Conservation (phyloP, 1,140 invertebrate species). For the Heliothis virescens region DNA sequence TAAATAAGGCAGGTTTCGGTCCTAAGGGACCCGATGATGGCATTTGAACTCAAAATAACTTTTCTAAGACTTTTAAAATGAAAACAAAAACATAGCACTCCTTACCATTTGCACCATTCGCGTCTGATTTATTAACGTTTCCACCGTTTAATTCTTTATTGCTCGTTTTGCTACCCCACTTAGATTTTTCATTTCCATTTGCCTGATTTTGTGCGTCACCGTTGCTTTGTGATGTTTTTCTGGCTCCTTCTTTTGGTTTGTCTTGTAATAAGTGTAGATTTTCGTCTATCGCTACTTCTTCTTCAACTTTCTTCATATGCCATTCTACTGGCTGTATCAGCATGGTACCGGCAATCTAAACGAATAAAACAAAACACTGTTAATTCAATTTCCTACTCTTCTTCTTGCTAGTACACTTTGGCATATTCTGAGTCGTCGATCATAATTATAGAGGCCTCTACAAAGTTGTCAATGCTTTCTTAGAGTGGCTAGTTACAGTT, state of each 20-base stretch:
- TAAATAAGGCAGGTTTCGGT: no score
- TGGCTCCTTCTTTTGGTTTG: conserved; percentile 66
- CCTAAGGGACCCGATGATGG: background rate
- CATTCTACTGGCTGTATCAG: conserved; percentile 87
- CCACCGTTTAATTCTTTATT: conserved; percentile 62
- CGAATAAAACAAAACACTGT: conserved; percentile 33
- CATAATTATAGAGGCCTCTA: no score
- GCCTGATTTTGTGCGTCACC: conserved; percentile 50
- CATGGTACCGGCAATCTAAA: conserved; percentile 79
- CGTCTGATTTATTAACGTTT: conserved; percentile 53
- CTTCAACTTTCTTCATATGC: conserved; percentile 82
- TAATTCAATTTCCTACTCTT: background rate
- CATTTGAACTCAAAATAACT: background rate
- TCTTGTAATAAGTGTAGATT: conserved; percentile 70
- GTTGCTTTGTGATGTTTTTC: conserved; percentile 57
- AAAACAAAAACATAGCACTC: conserved; percentile 25
- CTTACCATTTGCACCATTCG: conserved; percentile 66
- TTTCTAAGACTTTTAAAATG: conserved; percentile 15
- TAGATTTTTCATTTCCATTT: conserved; percentile 60
- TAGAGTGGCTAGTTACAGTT: no score
- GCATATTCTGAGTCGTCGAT: no score
- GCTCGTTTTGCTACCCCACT: conserved; percentile 57
- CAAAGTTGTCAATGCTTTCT: no score
- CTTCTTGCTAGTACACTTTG: no score
- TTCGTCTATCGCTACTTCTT: conserved; percentile 73